Percentiles rank a stretch among this genome's conserved stretches.
phyloP scores from a whole-genome alignment of 2,113 vertebrate species.

The Chaetorhynchus papuensis region DNA sequence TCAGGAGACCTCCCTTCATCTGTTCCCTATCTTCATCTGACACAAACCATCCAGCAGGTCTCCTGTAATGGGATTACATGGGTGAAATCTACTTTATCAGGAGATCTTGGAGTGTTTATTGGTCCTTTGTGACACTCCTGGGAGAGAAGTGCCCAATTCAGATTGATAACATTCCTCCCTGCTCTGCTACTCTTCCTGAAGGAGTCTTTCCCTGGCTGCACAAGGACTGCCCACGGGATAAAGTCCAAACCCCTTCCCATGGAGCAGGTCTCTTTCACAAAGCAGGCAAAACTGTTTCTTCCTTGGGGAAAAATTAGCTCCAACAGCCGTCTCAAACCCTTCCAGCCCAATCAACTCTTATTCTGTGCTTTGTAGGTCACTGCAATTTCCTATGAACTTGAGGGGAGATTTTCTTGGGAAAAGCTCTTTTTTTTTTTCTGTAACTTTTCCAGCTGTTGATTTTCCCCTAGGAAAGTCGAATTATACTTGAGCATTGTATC shows the following conservation, averaged over 20 bases:
- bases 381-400: constrained; percentile 51
- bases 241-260: background rate
- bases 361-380: background rate
- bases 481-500: constrained; percentile 37
- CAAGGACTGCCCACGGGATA: accelerated
- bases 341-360: background rate
- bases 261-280: background rate
- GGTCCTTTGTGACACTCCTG: background rate
- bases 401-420: constrained; percentile 64
- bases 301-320: constrained; percentile 14
- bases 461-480: constrained; percentile 60
- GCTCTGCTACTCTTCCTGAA: background rate
- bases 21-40: background rate
- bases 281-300: background rate
- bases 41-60: background rate
- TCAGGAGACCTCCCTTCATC: background rate
- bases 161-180: background rate
- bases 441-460: constrained; percentile 53
- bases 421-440: background rate
- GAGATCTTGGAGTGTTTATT: background rate
- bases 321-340: background rate
- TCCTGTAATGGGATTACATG: background rate
- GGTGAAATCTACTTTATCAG: background rate
- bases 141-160: background rate
- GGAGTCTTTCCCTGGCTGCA: background rate